Base-by-base conservation (phyloP, 35 echinoderm and acorn worm species). In the Ophiothrix spiculata region DNA sequence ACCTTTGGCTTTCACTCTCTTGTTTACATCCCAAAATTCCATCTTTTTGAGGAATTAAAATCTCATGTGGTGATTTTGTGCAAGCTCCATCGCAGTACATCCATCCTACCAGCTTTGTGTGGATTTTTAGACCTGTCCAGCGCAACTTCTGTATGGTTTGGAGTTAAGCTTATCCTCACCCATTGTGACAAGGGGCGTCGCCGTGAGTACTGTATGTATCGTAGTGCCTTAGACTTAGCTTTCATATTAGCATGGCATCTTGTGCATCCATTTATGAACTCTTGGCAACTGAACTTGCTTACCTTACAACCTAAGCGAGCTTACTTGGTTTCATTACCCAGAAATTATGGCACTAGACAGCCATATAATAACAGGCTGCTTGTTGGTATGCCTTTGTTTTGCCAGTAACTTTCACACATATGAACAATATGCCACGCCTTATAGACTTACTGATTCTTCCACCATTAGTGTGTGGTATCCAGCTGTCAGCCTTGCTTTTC, bases 401-500 rank as follows among this genome's bases (percentile, higher is more conserved):
- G 45, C 45, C 45, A 54, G 45, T 54, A 54, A 54, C 45, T 54
- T 54, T 54, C 21, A 54, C 45, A 54, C 45, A 54, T 21, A 54
- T 54, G 45, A 54, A 54, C 45, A 54, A 54, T 54, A 54, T 54
- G 45, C 45, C 45, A 54, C 45, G 45, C 45, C 21, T 54, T 54
- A 54, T 54, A 54, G 45, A 54, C 45, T 54, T 54, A 54, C 45
- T 54, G 45, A 54, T 54, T 54, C 45, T 54, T 54, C 45, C 45
- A 54, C 21, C 45, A 54, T 54, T 54, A 54, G 45, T 77, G 36
- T 77, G 23, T 77, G 75, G 75, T 77, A 29, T 77, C 32, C 75
- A 34, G 75, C 75, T 77, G 75, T 36, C 31, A 77, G 75, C 75
- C 36, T 77, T 31, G 75, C 75, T 77, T 31, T 31, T 17, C 75